phyloP scores from a whole-genome alignment of 1,140 invertebrate genomes.

The Meloidogyne chitwoodi region DNA sequence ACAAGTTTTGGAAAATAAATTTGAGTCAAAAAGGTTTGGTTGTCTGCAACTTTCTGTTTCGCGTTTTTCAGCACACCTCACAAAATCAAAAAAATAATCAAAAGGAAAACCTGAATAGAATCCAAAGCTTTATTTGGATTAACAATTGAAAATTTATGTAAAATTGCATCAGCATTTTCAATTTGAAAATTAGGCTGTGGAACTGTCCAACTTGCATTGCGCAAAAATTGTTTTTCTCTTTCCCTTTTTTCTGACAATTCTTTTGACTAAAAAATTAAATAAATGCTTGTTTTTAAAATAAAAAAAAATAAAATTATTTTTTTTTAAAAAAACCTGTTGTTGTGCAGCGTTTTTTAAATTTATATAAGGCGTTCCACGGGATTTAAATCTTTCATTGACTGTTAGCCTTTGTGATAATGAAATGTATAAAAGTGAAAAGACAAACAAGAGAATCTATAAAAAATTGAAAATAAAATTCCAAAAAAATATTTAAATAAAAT shows the following conservation, averaged over 20 bases:
- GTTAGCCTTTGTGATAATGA: neutral
- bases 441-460: slow-evolving; percentile 19
- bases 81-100: too few species aligned
- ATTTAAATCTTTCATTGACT: neutral
- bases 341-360: neutral
- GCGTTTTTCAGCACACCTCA: too few species aligned
- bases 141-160: neutral
- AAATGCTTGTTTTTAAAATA: too few species aligned
- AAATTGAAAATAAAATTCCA: neutral
- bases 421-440: slow-evolving; percentile 14
- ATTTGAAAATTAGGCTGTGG: neutral
- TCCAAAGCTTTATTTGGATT: slow-evolving; percentile 3
- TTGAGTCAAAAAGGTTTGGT: too few species aligned
- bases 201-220: neutral
- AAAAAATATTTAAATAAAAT: too few species aligned
- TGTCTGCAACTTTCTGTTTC: too few species aligned
- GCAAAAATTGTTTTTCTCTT: too few species aligned
- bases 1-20: too few species aligned
- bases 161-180: neutral
- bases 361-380: neutral
- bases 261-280: too few species aligned
- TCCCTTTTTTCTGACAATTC: too few species aligned
- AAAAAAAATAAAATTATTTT: too few species aligned
- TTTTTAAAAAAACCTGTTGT: too few species aligned
- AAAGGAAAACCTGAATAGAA: slow-evolving; percentile 11